phyloP scores from a whole-genome alignment of 2,113 vertebrate genomes.

The Stictonetta naevosa region DNA sequence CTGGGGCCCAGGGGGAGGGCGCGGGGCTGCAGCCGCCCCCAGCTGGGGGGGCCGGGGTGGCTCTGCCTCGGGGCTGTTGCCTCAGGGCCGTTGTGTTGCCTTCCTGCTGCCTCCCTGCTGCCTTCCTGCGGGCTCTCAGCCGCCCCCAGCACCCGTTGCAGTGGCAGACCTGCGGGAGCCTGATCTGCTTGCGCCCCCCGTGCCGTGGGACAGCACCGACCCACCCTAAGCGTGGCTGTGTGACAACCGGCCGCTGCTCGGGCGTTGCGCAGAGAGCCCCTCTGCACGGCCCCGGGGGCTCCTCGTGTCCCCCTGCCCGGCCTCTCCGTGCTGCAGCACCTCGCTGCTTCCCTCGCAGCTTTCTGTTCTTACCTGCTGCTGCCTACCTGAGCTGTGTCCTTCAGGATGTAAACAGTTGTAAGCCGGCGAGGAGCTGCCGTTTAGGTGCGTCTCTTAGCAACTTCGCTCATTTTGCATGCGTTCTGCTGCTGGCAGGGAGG shows the following conservation, averaged over 20 bases:
- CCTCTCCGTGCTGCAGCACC: no score
- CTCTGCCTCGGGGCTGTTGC: not conserved
- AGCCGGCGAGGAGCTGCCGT: not conserved
- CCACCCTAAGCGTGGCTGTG: not conserved
- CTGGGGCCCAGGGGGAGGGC: rapidly evolving
- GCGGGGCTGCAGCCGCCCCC: rapidly evolving
- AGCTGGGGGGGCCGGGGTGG: rapidly evolving
- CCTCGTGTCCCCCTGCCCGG: rapidly evolving
- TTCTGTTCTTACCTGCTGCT: not conserved
- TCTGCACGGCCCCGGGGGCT: no score
- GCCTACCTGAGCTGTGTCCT: not conserved
- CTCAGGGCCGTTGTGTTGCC: no score
- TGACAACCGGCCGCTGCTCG: rapidly evolving
- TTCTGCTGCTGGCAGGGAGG: not conserved
- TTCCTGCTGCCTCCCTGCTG: no score
- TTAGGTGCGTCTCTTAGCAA: constrained; percentile 57
- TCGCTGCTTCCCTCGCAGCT: not conserved
- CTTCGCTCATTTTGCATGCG: not conserved
- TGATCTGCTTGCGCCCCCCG: not conserved
- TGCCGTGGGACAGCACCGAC: rapidly evolving
- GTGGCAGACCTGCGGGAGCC: not conserved
- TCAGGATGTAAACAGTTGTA: rapidly evolving
- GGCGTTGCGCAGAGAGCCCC: rapidly evolving
- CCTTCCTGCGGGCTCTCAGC: not conserved
- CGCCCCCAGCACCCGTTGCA: not conserved